Conservation (phyloP, 1,140 invertebrate genomes). For the Drosophila grimshawi region DNA sequence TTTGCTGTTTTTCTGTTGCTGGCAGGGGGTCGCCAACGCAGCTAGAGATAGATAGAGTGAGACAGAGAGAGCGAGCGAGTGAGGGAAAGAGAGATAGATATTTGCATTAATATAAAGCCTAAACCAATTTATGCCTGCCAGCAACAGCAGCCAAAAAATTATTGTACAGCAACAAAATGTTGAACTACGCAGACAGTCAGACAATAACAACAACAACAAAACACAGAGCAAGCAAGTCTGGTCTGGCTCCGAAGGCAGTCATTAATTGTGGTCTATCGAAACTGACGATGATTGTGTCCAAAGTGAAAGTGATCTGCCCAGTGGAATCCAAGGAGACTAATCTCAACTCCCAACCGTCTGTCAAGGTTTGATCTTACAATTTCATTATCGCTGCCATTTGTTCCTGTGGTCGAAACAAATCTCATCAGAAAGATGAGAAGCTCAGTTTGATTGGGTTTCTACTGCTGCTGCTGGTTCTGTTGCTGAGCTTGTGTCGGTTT, state of each 20-base stretch:
- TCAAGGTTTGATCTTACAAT: slow-evolving; percentile 49
- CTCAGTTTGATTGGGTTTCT: slow-evolving; percentile 65
- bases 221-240: neutral
- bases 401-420: slow-evolving; percentile 61
- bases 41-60: neutral
- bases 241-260: slow-evolving; percentile 3
- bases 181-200: slow-evolving; percentile 16
- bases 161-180: slow-evolving; percentile 36
- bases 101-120: slow-evolving; percentile 82
- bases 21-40: slow-evolving; percentile 67
- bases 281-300: slow-evolving; percentile 6
- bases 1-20: slow-evolving; percentile 7
- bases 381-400: slow-evolving; percentile 71
- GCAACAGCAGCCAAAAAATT: slow-evolving; percentile 42
- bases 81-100: slow-evolving; percentile 54
- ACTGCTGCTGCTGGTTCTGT: slow-evolving; percentile 23
- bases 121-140: slow-evolving; percentile 78
- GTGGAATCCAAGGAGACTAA: slow-evolving; percentile 20
- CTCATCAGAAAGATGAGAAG: slow-evolving; percentile 38
- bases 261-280: slow-evolving; percentile 40
- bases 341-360: slow-evolving; percentile 5
- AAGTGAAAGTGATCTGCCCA: slow-evolving; percentile 69
- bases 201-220: slow-evolving; percentile 15
- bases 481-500: neutral
- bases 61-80: neutral